These are phyloP conservation scores for Frankliniella intonsa DNA, from an alignment of 2,888 invertebrate species.

Conservation along the genomic window DNA sequence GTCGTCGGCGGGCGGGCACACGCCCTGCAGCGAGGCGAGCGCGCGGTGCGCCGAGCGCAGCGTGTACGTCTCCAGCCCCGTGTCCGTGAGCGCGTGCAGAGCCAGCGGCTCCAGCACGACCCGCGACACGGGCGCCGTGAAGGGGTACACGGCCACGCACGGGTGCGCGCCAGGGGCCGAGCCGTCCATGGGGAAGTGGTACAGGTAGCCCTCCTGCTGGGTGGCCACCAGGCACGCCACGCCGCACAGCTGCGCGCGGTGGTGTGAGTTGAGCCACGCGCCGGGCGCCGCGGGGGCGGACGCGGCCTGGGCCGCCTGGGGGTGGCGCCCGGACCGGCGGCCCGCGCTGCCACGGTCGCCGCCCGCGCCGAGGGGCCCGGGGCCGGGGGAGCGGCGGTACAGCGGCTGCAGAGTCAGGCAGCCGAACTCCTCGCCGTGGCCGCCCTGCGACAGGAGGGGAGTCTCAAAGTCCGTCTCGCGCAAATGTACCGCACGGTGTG, in stretches of 20 bases:
- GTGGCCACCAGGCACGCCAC: slow-evolving; percentile 60
- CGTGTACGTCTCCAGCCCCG: slow-evolving; percentile 72
- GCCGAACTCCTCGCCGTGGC: slow-evolving; percentile 51
- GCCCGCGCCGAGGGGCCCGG: not conserved
- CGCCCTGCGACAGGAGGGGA: slow-evolving; percentile 40
- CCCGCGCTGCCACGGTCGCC: not conserved
- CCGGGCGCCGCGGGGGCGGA: not conserved
- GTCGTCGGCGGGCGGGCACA: slow-evolving; percentile 55
- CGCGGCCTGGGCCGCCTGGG: not conserved
- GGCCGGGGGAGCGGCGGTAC: slow-evolving; percentile 39
- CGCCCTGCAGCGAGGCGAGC: slow-evolving; percentile 41
- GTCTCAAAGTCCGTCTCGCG: too few relatives aligned
- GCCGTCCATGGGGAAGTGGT: slow-evolving; percentile 51
- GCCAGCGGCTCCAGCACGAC: slow-evolving; percentile 63
- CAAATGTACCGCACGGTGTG: not conserved
- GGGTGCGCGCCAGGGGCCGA: slow-evolving; percentile 33
- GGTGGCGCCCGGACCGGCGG: not conserved
- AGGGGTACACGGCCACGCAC: slow-evolving; percentile 62
- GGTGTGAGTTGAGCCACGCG: not conserved
- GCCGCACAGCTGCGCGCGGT: slow-evolving; percentile 1
- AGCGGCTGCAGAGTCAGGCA: slow-evolving; percentile 51
- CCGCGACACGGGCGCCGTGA: slow-evolving; percentile 64
- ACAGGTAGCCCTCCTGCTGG: slow-evolving; percentile 66
- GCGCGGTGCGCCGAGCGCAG: slow-evolving; percentile 37
- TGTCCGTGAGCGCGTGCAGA: slow-evolving; percentile 69